Percentiles rank a stretch among this genome's conserved stretches.
These are phyloP conservation scores for Diaprepes abbreviatus DNA, from an alignment of 2,888 invertebrate genomes.

Conservation along the genomic window DNA sequence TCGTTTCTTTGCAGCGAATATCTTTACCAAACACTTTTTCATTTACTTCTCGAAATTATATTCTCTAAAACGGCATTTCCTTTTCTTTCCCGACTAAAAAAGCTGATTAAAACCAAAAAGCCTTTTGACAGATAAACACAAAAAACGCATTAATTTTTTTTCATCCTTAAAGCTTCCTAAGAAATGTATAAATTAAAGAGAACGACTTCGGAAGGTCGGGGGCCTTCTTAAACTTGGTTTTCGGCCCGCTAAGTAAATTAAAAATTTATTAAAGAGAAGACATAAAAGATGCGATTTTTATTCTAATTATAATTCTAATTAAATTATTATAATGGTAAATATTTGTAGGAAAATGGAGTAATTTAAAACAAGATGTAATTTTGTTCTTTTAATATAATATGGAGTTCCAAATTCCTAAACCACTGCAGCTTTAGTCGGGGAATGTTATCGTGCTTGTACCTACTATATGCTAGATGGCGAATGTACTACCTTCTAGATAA, in stretches of 20 bases:
- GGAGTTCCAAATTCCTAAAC: no score
- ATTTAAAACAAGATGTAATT: no score
- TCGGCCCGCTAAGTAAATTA: slow-evolving; percentile 1
- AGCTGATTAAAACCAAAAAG: slow-evolving; percentile 14
- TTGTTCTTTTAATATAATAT: no score
- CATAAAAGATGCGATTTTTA: not conserved
- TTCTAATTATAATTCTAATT: not conserved
- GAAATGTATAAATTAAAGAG: slow-evolving; percentile 14
- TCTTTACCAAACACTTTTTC: not conserved
- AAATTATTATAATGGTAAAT: not conserved
- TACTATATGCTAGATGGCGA: no score
- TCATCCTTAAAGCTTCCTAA: not conserved
- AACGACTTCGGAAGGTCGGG: not conserved
- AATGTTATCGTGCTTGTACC: no score
- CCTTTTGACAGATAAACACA: slow-evolving; percentile 13
- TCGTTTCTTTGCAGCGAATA: not conserved
- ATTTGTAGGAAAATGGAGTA: not conserved
- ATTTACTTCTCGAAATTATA: not conserved
- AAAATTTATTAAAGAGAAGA: not conserved
- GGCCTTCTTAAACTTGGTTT: not conserved
- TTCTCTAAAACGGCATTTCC: not conserved
- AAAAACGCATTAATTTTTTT: slow-evolving; percentile 12
- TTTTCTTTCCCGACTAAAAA: not conserved
- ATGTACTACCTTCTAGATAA: no score
- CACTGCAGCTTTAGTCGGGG: no score